Conservation (phyloP, 2,888 invertebrate genomes). For the Spialia ferax region DNA sequence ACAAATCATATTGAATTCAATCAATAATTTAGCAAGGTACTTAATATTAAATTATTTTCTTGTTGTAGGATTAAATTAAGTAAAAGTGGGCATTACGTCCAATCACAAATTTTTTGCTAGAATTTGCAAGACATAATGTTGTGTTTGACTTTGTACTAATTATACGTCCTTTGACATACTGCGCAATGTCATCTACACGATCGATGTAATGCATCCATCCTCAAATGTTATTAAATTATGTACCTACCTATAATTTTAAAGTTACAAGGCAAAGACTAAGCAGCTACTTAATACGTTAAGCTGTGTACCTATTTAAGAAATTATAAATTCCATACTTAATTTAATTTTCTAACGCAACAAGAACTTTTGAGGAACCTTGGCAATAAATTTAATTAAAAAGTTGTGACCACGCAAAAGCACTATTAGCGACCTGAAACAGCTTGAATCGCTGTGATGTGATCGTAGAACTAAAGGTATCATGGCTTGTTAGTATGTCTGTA, state of each 20-base stretch:
- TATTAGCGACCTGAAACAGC: conserved; percentile 28
- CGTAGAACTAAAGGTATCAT: neutral
- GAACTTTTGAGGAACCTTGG: conserved; percentile 38
- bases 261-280: too few relatives aligned
- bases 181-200: too few relatives aligned
- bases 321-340: conserved; percentile 23
- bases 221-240: too few relatives aligned
- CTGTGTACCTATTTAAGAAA: conserved; percentile 1
- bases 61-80: too few relatives aligned
- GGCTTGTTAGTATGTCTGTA: neutral
- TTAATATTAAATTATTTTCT: neutral
- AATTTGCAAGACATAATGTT: too few relatives aligned
- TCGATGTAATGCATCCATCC: too few relatives aligned
- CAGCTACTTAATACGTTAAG: neutral
- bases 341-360: conserved; percentile 22
- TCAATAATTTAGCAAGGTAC: neutral
- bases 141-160: too few relatives aligned
- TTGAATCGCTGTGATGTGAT: conserved; percentile 21
- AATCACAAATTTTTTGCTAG: too few relatives aligned
- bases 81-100: too few relatives aligned
- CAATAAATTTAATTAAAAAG: conserved; percentile 43
- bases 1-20: neutral
- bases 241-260: too few relatives aligned
- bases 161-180: too few relatives aligned
- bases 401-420: conserved; percentile 44